A percentile compares a stretch with the other conserved stretches of the same genome.
Conservation (phyloP, 2,888 invertebrate species). For the Melanotus villosus region DNA sequence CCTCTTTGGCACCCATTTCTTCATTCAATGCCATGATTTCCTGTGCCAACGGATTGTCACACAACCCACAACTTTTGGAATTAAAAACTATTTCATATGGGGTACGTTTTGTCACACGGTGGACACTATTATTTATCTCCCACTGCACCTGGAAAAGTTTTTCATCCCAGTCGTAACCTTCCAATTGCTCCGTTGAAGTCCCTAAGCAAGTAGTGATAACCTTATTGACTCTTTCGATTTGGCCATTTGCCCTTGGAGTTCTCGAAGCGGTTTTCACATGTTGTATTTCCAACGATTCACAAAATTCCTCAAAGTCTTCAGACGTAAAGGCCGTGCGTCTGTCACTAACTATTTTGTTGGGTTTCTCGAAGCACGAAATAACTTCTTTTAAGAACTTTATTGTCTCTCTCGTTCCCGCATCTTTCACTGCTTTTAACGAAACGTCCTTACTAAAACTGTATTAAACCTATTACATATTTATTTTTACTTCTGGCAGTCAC, state of each 20-base stretch:
- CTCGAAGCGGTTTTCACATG: slow-evolving; percentile 43
- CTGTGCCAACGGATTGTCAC: not conserved
- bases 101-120: slow-evolving; percentile 5
- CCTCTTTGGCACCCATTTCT: not conserved
- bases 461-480: slow-evolving; percentile 57
- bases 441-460: slow-evolving; percentile 57
- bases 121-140: slow-evolving; percentile 23
- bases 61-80: not conserved
- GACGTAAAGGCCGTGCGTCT: slow-evolving; percentile 36
- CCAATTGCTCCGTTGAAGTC: slow-evolving; percentile 12
- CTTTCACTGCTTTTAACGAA: slow-evolving; percentile 22
- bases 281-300: slow-evolving; percentile 26
- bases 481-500: slow-evolving; percentile 57
- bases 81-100: slow-evolving; percentile 25
- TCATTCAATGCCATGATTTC: slow-evolving; percentile 2
- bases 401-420: slow-evolving; percentile 8
- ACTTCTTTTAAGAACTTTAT: slow-evolving; percentile 30
- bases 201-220: slow-evolving; percentile 16
- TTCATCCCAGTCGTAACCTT: slow-evolving; percentile 6
- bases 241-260: slow-evolving; percentile 41
- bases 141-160: slow-evolving; percentile 22
- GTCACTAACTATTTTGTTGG: slow-evolving; percentile 39
- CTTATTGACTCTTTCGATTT: slow-evolving; percentile 38
- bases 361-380: slow-evolving; percentile 34
- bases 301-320: slow-evolving; percentile 28